phyloP scores from a whole-genome alignment of 2,888 invertebrate species.

The Eubasilissa splendida region DNA sequence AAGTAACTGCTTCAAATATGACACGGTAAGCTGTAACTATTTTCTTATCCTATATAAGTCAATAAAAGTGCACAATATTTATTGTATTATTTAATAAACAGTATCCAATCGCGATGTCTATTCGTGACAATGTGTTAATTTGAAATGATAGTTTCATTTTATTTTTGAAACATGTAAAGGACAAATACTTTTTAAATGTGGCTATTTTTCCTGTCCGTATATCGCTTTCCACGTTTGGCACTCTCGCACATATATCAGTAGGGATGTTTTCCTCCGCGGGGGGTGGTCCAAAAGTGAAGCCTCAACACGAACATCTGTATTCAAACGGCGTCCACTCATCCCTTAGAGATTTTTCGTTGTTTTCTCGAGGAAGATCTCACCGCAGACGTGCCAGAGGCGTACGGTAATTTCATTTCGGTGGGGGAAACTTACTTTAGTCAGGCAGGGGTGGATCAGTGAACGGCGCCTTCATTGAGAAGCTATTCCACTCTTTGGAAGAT shows the following conservation, averaged over 20 bases:
- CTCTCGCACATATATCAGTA: neutral
- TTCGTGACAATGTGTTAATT: no score
- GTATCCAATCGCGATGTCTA: no score
- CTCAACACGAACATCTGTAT: constrained; percentile 55
- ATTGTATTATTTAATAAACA: no score
- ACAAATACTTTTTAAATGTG: no score
- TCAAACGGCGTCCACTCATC: constrained; percentile 51
- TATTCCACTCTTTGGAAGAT: neutral
- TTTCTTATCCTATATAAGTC: no score
- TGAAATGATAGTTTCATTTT: no score
- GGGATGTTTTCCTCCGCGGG: neutral
- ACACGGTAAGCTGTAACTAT: no score
- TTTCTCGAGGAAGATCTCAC: constrained; percentile 50
- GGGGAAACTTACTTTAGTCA: constrained; percentile 30
- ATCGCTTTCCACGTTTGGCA: neutral
- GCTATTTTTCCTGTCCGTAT: neutral
- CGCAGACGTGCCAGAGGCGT: constrained; percentile 53
- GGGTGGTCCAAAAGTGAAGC: constrained; percentile 3
- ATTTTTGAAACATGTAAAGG: no score
- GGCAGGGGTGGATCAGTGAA: neutral
- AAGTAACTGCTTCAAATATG: no score
- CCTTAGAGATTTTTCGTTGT: constrained; percentile 55
- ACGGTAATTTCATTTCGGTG: constrained; percentile 55
- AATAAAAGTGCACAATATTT: no score
- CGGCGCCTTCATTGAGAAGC: no score